A percentile compares a stretch with the other conserved stretches of the same genome.
Evolutionary conservation across 2,797 vertebrate species (phyloP).

Genomic region (Tympanoctomys barrerae): DNA sequence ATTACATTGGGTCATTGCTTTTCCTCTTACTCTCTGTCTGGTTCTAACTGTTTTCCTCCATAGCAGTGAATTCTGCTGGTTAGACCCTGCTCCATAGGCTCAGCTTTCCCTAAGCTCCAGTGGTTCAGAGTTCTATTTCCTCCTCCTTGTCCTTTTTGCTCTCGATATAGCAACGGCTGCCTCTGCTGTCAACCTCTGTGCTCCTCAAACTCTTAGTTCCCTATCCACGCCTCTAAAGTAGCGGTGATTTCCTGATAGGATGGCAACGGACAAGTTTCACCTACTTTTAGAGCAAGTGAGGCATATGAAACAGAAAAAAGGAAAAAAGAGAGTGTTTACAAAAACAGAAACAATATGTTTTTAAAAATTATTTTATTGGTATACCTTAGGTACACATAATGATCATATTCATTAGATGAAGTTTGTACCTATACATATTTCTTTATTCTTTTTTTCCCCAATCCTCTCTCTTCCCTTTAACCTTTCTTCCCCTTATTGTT

Average conservation of each 20-base stretch:
- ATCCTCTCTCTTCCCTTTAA: no score
- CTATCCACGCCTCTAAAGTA: neutral
- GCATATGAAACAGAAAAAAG: constrained; percentile 33
- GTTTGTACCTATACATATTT: no score
- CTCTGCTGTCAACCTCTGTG: neutral
- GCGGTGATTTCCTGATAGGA: neutral
- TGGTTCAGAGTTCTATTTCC: neutral
- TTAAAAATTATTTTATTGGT: no score
- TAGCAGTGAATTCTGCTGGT: neutral
- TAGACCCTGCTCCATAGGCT: neutral
- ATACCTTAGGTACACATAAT: no score
- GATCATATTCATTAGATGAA: no score
- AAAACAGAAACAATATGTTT: neutral
- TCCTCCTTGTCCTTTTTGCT: neutral
- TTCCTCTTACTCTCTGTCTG: neutral
- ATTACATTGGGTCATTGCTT: neutral
- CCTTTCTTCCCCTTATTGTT: no score
- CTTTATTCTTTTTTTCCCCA: no score
- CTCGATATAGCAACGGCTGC: neutral
- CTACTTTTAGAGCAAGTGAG: constrained; percentile 41
- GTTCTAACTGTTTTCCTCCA: neutral
- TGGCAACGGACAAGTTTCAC: neutral
- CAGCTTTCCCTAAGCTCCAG: neutral
- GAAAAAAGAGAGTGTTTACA: neutral
- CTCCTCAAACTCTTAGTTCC: neutral